A percentile compares a stretch with the other conserved stretches of the same genome.
phyloP scores from a whole-genome alignment of 2,888 invertebrate genomes.

The Drosophila parthenogenetica region DNA sequence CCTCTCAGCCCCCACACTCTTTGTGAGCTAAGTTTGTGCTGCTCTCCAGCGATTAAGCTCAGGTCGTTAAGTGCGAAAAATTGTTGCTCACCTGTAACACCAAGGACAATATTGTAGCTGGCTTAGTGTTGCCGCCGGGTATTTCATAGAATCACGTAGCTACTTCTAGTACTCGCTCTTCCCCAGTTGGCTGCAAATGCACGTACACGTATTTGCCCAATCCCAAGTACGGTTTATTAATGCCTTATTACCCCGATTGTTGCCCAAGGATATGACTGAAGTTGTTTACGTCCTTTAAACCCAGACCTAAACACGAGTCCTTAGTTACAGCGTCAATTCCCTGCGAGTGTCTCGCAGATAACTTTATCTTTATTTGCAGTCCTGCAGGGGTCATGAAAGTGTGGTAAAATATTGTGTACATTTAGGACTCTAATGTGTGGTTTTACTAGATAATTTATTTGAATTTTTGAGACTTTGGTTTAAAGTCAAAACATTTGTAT shows the following conservation, averaged over 20 bases:
- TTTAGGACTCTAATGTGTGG: too few species aligned
- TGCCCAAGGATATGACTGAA: conserved; percentile 13
- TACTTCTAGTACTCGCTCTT: neutral
- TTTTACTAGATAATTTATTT: too few species aligned
- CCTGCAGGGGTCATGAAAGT: neutral
- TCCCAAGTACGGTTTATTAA: conserved; percentile 61
- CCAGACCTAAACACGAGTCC: neutral
- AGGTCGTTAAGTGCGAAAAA: conserved; percentile 71
- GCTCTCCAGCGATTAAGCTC: conserved; percentile 38
- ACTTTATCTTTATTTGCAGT: conserved; percentile 1
- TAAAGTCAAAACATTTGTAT: too few species aligned
- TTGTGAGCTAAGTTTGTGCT: conserved; percentile 42
- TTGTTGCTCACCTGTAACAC: conserved; percentile 44
- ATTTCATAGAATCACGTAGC: conserved; percentile 48
- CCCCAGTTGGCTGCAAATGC: conserved; percentile 19
- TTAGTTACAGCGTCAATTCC: neutral
- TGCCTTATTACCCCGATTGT: conserved; percentile 54
- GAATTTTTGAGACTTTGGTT: too few species aligned
- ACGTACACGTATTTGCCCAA: conserved; percentile 32
- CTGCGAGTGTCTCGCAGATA: neutral
- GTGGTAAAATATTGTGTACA: too few species aligned
- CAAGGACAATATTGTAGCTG: conserved; percentile 54
- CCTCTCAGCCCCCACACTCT: neutral
- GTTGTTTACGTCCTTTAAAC: neutral
- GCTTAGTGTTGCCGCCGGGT: conserved; percentile 27